A percentile compares a stretch with the other conserved stretches of the same genome.
phyloP scores from a whole-genome alignment of 1,140 invertebrate genomes.

The Polypedilum vanderplanki region DNA sequence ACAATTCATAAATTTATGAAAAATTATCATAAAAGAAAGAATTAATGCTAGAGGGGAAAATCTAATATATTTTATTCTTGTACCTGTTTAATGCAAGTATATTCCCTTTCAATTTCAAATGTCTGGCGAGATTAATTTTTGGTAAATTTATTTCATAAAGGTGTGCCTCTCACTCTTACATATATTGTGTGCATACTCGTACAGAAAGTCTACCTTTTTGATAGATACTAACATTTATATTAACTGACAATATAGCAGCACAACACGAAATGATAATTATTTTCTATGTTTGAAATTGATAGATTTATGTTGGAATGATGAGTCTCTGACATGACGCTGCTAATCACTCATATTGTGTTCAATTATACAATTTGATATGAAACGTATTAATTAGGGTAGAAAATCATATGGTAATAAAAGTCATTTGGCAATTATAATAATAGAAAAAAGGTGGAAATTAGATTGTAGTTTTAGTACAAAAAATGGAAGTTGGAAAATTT shows the following conservation, averaged over 20 bases:
- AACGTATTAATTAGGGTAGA: no score
- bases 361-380: neutral
- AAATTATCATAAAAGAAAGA: no score
- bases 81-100: neutral
- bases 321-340: neutral
- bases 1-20: no score
- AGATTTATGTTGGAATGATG: neutral
- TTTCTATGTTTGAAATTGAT: constrained; percentile 3
- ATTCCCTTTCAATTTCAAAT: neutral
- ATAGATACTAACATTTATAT: constrained; percentile 4
- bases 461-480: no score
- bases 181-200: neutral
- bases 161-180: neutral
- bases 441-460: no score
- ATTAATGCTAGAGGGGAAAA: no score
- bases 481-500: no score
- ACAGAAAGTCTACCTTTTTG: neutral
- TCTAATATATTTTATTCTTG: neutral
- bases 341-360: neutral
- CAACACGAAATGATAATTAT: neutral
- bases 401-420: no score
- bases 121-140: neutral
- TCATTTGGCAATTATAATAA: no score
- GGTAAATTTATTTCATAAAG: neutral
- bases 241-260: constrained; percentile 17